Conservation (phyloP, 2,888 invertebrate genomes). For the Pristionchus japonicus region DNA sequence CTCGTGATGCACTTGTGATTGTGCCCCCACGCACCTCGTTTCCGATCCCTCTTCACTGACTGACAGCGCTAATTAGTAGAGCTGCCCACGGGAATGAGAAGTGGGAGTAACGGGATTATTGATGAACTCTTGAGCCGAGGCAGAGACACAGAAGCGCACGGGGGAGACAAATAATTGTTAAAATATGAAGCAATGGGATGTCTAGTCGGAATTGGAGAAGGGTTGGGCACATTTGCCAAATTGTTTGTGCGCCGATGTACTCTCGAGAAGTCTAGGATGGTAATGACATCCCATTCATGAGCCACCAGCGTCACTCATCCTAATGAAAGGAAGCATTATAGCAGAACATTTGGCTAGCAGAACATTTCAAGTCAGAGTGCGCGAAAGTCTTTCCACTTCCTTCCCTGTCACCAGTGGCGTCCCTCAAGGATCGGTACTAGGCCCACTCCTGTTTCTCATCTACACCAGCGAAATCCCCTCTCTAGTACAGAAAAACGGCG, state of each 20-base stretch:
- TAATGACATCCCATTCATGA: neutral
- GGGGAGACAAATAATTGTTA: neutral
- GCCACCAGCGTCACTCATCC: neutral
- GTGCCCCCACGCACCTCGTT: neutral
- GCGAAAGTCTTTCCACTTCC: too few relatives aligned
- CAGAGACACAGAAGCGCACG: neutral
- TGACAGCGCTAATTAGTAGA: neutral
- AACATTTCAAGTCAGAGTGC: too few relatives aligned
- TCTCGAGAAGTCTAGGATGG: neutral
- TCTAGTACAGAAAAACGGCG: too few relatives aligned
- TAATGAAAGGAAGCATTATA: neutral
- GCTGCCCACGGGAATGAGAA: neutral
- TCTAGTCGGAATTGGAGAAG: neutral
- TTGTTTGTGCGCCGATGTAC: neutral
- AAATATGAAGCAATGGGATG: neutral
- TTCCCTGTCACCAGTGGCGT: too few relatives aligned
- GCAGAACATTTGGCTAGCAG: too few relatives aligned
- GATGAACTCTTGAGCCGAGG: neutral
- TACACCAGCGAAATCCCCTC: too few relatives aligned
- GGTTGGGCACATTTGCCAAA: neutral
- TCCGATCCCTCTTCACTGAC: neutral
- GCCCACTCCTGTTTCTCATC: too few relatives aligned
- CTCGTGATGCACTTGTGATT: neutral
- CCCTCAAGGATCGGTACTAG: too few relatives aligned
- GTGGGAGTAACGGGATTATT: neutral